Conservation (phyloP, 2,797 vertebrate genomes). For the Cyclopterus lumpus region DNA sequence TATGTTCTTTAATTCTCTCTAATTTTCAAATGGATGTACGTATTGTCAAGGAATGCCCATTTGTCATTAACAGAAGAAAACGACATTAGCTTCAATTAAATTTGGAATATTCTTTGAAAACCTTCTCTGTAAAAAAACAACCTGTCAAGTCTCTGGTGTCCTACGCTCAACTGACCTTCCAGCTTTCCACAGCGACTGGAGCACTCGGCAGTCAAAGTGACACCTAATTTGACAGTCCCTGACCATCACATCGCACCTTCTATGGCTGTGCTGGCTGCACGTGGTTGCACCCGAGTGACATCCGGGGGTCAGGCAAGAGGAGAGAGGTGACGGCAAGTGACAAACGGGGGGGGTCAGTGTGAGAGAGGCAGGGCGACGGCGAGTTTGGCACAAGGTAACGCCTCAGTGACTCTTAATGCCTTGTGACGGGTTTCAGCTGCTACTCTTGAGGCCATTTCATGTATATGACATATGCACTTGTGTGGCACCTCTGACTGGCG, state of each 20-base stretch:
- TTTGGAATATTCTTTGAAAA: constrained; percentile 1
- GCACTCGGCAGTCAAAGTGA: constrained; percentile 59
- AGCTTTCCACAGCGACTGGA: constrained; percentile 38
- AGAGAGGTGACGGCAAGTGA: constrained; percentile 69
- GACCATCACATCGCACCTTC: constrained; percentile 67
- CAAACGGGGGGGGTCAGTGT: constrained; percentile 52
- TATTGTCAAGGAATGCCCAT: neutral
- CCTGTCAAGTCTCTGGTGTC: constrained; percentile 36
- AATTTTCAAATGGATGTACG: neutral
- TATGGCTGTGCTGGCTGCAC: constrained; percentile 55
- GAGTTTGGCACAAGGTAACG: constrained; percentile 48
- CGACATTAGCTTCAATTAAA: neutral
- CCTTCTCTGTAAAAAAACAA: constrained; percentile 16
- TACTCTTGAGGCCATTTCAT: constrained; percentile 74
- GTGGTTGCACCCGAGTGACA: constrained; percentile 60
- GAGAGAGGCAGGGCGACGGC: constrained; percentile 50
- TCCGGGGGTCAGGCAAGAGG: constrained; percentile 64
- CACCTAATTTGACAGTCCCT: constrained; percentile 72
- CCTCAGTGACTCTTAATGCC: constrained; percentile 69
- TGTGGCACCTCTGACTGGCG: constrained; percentile 70
- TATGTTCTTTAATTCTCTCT: constrained; percentile 35
- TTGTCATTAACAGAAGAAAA: neutral
- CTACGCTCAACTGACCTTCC: constrained; percentile 64
- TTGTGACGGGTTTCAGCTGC: constrained; percentile 75
- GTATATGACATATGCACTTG: constrained; percentile 79